Base-by-base conservation (phyloP, 2,888 invertebrate genomes). In the Parnassius mnemosyne region DNA sequence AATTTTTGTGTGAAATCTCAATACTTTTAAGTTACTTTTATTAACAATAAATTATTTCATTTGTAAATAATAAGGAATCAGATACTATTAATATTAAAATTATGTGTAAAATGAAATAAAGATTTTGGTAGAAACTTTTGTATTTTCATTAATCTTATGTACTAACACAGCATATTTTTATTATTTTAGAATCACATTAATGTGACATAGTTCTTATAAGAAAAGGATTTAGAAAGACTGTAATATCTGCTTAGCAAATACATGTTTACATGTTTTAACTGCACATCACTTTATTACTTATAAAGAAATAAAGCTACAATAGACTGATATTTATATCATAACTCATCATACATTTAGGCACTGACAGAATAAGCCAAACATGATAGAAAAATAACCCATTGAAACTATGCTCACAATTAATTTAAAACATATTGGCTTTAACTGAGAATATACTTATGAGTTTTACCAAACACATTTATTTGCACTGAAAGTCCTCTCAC, bases 401-500 rank as follows among this genome's bases (percentile, higher is more conserved):
- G n/a, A 25, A 43, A 46, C 12, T 34, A 7, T 44, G 11, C 13
- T 16, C n/a, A 54, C 12, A 9, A 25, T 34, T 49, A 47, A 44
- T 46, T 1, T n/a, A 13, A 13, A 49, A 16, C 41, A 57, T 53
- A 20, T 20, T 3, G 20, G 20, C 54, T 46, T 91, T 92, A 95
- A 82, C 94, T 94, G 71, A 95, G 84, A 74, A 93, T 92, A 82
- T 94, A 95, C 68, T 93, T 93, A 77, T 93, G 92, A 71, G 75
- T 92, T 73, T 92, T 93, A 57, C 93, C 92, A 78, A 93, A 94
- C 66, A 94, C 87, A 74, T 93, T 92, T 66, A 97, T 93, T 65
- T 93, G 93, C 57, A 97, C 93, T 50, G 94, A 93, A 49, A 97
- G 84, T 25, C 96, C 95, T 71, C 97, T 89, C 0, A 95, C 93